phyloP scores from a whole-genome alignment of 2,888 invertebrate genomes.

The Rapana venosa region DNA sequence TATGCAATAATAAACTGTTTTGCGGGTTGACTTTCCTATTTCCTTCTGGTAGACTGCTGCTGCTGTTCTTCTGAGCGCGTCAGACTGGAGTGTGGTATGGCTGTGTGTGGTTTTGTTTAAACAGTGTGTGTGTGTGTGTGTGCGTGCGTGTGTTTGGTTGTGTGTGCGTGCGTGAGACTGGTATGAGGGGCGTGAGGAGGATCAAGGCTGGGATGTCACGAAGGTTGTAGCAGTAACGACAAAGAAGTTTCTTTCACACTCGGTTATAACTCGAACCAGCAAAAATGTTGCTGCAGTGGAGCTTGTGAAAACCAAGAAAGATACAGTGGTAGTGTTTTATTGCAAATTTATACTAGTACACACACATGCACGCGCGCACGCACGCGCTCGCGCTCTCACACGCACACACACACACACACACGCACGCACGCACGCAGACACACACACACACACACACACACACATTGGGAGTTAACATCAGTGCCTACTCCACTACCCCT shows the following conservation, averaged over 20 bases:
- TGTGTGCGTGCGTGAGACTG: neutral
- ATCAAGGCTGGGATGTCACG: too few species aligned
- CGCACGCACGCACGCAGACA: neutral
- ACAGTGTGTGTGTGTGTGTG: neutral
- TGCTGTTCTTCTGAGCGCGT: too few species aligned
- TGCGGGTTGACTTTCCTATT: too few species aligned
- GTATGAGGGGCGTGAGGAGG: too few species aligned
- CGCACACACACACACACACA: slow-evolving; percentile 15
- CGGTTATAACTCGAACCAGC: too few species aligned
- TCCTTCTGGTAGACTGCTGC: too few species aligned
- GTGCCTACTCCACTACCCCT: too few species aligned
- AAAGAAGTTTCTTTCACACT: neutral
- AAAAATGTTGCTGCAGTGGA: too few species aligned
- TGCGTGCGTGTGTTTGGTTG: slow-evolving; percentile 1
- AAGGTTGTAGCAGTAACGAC: neutral
- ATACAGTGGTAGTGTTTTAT: too few species aligned
- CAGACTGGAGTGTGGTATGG: too few species aligned
- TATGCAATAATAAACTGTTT: too few species aligned
- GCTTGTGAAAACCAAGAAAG: too few species aligned
- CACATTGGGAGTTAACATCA: neutral
- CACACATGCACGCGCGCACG: neutral
- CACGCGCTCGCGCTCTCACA: neutral
- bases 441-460: slow-evolving; percentile 18
- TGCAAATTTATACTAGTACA: neutral
- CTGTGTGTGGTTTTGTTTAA: neutral